A percentile compares a stretch with the other conserved stretches of the same genome.
These are phyloP conservation scores for Himalopsyche anomala DNA, from an alignment of 2,888 invertebrate species.

Conservation along the genomic window DNA sequence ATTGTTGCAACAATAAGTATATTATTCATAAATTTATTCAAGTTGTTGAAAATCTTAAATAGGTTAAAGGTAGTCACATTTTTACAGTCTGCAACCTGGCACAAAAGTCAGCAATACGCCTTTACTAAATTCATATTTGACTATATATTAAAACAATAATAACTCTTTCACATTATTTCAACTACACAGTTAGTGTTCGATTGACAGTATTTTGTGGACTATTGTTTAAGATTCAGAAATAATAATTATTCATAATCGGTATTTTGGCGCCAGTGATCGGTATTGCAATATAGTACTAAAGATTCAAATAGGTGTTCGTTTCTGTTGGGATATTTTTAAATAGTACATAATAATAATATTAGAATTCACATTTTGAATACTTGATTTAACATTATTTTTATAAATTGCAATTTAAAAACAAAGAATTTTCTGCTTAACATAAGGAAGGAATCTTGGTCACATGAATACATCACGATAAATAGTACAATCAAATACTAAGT, in stretches of 20 bases:
- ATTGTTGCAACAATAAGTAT: slow-evolving; percentile 76
- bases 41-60: slow-evolving; percentile 66
- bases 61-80: slow-evolving; percentile 63
- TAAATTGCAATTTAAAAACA: slow-evolving; percentile 43
- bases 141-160: slow-evolving; percentile 28
- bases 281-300: slow-evolving; percentile 29
- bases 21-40: slow-evolving; percentile 64
- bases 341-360: slow-evolving; percentile 16
- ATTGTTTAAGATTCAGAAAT: neutral
- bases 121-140: slow-evolving; percentile 50
- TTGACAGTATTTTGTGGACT: slow-evolving; percentile 8
- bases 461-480: slow-evolving; percentile 41
- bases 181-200: slow-evolving; percentile 30
- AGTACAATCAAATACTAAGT: slow-evolving; percentile 42
- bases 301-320: slow-evolving; percentile 14
- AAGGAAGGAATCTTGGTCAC: slow-evolving; percentile 41
- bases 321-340: slow-evolving; percentile 37
- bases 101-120: slow-evolving; percentile 63
- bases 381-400: slow-evolving; percentile 42
- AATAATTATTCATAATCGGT: neutral
- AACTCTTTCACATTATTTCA: slow-evolving; percentile 31
- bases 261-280: slow-evolving; percentile 29
- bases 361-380: slow-evolving; percentile 43
- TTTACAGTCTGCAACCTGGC: slow-evolving; percentile 65
- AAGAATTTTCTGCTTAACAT: slow-evolving; percentile 33